Percentiles rank a stretch among this genome's conserved stretches.
Evolutionary conservation across 2,888 invertebrate species (phyloP).

Genomic region (Philaethria dido): DNA sequence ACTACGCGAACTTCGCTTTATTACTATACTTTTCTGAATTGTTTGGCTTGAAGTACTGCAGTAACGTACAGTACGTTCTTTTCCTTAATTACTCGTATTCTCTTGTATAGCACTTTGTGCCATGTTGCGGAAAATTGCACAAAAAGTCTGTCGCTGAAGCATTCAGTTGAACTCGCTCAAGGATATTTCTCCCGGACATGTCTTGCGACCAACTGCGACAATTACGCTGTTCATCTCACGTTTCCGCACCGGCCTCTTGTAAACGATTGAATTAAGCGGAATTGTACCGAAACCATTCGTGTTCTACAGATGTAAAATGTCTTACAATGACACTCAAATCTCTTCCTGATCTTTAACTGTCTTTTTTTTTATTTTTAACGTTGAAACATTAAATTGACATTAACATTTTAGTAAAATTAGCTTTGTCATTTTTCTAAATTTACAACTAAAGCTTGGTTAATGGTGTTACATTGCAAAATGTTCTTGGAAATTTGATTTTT

Average conservation of each 20-base stretch:
- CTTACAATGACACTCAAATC: not conserved
- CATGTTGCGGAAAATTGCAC: constrained; percentile 50
- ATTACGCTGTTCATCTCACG: constrained; percentile 49
- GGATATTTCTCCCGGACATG: constrained; percentile 53
- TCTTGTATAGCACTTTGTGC: constrained; percentile 45
- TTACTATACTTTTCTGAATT: not conserved
- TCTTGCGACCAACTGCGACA: constrained; percentile 51
- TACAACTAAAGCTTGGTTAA: not conserved
- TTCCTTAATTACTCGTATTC: constrained; percentile 22
- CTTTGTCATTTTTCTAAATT: constrained; percentile 1
- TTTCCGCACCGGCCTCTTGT: constrained; percentile 56
- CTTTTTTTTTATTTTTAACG: not conserved
- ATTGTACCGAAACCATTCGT: constrained; percentile 37
- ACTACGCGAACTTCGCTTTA: not conserved
- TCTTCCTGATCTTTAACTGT: not conserved
- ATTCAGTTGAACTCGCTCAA: constrained; percentile 51
- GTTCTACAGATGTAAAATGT: not conserved
- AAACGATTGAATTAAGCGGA: constrained; percentile 50
- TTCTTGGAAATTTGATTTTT: constrained; percentile 23
- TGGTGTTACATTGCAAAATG: not conserved
- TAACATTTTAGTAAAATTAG: not conserved
- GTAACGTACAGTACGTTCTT: constrained; percentile 6
- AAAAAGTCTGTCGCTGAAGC: constrained; percentile 48
- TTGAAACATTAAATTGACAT: constrained; percentile 2
- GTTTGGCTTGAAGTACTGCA: not conserved